Base-by-base conservation (phyloP, 2,113 vertebrate genomes). In the Hippocampus guttulatus region DNA sequence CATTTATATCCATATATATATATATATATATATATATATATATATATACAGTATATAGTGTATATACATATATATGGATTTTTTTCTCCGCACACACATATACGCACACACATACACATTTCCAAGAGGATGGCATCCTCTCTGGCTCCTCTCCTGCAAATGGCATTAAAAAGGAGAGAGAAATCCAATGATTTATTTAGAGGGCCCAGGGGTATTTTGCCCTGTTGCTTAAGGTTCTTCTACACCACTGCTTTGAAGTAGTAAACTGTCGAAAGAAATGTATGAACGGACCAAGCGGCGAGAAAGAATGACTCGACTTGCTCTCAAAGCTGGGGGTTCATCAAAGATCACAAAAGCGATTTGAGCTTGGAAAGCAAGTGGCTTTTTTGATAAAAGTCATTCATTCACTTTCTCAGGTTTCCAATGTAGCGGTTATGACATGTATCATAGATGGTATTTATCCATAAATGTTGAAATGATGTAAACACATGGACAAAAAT, bases 151-250 rank as follows among this genome's bases (percentile, higher is more conserved):
- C 33, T 75, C 69, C 68, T 64, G 76, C 61, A 87, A 83, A 88
- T 75, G 61, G 79, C 61, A 73, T 66, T 77, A 70, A 78, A 81
- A 79, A 78, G 60, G 58, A 83, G 25, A 77, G 73, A 80, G 73
- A 81, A 85, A 81, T 64, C 68, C 67, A 71, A 80, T 89, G 81
- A 90, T 87, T 89, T 89, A 90, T 90, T 89, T 72, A 85, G 67
- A 80, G 73, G 77, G 70, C 84, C 84, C 81, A 70, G 27, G 75
- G 75, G 81, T 81, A 78, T 86, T 89, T 85, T 76, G 76, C 65
- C 83, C 80, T 85, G 77, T 83, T 90, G 85, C 87, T 88, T 73
- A 71, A 76, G 78, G 81, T 80, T 79, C 75, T 84, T 74, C 81
- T 84, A 85, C 79, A 84, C 64, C 78, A 77, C 66, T 78, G 74